These are phyloP conservation scores for Acanthiza pusilla DNA, from an alignment of 2,797 vertebrate genomes.

Conservation along the genomic window DNA sequence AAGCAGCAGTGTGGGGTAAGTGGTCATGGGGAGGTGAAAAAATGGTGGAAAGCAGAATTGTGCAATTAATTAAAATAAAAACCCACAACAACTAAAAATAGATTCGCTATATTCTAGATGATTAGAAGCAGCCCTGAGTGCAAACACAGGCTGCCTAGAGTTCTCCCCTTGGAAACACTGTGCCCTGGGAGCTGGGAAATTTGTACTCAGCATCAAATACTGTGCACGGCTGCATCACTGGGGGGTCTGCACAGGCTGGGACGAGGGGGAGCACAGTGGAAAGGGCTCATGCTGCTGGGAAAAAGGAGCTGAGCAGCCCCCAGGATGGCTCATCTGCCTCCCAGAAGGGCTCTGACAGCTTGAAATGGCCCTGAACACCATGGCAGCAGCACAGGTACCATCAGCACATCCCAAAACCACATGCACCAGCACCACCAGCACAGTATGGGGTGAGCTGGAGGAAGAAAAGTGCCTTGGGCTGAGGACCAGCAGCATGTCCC, in stretches of 20 bases:
- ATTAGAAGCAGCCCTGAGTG: conserved; percentile 31
- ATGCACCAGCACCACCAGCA: rapidly evolving
- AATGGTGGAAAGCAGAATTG: neutral
- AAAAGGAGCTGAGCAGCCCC: neutral
- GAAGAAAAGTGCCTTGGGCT: neutral
- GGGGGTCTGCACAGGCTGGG: neutral
- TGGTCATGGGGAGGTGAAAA: neutral
- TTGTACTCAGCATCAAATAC: neutral
- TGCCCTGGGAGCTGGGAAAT: neutral
- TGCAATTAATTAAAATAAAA: conserved; percentile 15
- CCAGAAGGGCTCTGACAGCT: neutral
- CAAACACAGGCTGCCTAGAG: conserved; percentile 6
- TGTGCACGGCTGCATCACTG: neutral
- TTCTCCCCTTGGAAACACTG: neutral
- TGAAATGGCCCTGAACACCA: neutral
- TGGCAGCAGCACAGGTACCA: neutral
- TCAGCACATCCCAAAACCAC: neutral
- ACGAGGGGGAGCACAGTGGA: neutral
- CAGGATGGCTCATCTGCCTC: neutral
- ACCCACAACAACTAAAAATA: neutral
- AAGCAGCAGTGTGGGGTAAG: conserved; percentile 2
- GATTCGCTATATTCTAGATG: neutral
- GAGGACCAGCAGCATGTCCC: neutral
- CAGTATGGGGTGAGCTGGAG: rapidly evolving
- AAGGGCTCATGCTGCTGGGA: too few species aligned